Conservation (phyloP, 1,140 invertebrate genomes). For the Drosophila pachea region DNA sequence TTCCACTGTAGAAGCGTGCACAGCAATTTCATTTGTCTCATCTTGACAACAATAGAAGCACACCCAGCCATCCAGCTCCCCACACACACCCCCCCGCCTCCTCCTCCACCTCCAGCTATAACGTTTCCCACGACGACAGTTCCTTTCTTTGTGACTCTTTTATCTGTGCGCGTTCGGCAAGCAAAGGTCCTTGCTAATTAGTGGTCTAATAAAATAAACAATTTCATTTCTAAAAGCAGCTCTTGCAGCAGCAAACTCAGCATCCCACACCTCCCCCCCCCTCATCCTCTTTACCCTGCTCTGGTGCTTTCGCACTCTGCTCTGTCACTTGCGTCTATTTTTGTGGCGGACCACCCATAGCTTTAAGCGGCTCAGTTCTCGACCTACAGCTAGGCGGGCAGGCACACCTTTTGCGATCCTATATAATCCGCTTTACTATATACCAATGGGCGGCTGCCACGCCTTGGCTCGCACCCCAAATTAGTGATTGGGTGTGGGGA, state of each 20-base stretch:
- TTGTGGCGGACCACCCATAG: not conserved
- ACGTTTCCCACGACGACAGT: not conserved
- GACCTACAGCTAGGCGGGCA: not conserved
- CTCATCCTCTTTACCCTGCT: no score
- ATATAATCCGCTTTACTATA: constrained; percentile 1
- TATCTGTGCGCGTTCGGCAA: not conserved
- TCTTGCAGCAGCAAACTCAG: not conserved
- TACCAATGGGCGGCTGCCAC: not conserved
- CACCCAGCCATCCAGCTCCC: no score
- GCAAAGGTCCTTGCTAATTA: constrained; percentile 2
- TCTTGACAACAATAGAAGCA: no score
- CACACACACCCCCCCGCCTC: not conserved
- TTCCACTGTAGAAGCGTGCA: not conserved
- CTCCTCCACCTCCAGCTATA: not conserved
- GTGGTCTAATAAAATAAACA: not conserved
- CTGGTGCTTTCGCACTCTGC: no score
- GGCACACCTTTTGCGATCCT: not conserved
- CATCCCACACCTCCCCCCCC: no score
- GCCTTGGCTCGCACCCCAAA: not conserved
- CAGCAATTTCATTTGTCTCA: not conserved
- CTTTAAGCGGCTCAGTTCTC: not conserved
- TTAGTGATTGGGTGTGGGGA: not conserved
- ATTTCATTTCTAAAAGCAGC: not conserved
- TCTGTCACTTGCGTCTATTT: not conserved
- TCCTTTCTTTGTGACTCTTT: not conserved